Percentiles rank a stretch among this genome's conserved stretches.
Evolutionary conservation across 2,113 vertebrate genomes (phyloP).

Genomic region (Nansenia antarctica): DNA sequence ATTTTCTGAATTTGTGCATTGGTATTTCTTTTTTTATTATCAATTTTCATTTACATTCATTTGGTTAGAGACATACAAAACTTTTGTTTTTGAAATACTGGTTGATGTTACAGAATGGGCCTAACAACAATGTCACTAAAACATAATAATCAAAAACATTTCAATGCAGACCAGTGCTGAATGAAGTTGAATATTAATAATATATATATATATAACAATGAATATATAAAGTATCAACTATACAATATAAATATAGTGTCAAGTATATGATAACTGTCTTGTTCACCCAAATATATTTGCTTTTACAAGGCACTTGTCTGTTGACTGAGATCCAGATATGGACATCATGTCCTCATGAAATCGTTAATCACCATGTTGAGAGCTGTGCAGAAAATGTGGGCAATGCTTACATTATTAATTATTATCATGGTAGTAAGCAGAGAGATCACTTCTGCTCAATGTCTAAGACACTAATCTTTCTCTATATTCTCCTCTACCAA

Average conservation of each 20-base stretch:
- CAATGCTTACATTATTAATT: background rate
- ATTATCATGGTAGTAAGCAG: background rate
- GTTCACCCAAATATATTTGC: background rate
- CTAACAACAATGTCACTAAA: no score
- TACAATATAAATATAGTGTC: background rate
- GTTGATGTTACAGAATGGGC: background rate
- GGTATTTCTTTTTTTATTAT: no score
- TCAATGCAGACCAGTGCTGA: no score
- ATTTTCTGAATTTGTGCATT: background rate
- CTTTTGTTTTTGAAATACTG: background rate
- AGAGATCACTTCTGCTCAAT: slow-evolving; percentile 25
- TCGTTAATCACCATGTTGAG: background rate
- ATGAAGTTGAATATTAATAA: background rate
- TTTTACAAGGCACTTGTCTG: background rate
- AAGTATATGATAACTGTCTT: background rate
- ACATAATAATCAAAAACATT: no score
- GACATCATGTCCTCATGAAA: background rate
- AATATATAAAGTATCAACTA: background rate
- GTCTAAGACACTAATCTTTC: slow-evolving; percentile 8
- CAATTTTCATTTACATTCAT: background rate
- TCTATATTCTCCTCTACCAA: background rate
- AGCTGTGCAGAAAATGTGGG: background rate
- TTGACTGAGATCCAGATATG: background rate
- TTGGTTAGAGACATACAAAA: background rate
- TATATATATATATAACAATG: background rate